These are phyloP conservation scores for Drosophila lacertosa DNA, from an alignment of 1,140 invertebrate species.

Conservation along the genomic window DNA sequence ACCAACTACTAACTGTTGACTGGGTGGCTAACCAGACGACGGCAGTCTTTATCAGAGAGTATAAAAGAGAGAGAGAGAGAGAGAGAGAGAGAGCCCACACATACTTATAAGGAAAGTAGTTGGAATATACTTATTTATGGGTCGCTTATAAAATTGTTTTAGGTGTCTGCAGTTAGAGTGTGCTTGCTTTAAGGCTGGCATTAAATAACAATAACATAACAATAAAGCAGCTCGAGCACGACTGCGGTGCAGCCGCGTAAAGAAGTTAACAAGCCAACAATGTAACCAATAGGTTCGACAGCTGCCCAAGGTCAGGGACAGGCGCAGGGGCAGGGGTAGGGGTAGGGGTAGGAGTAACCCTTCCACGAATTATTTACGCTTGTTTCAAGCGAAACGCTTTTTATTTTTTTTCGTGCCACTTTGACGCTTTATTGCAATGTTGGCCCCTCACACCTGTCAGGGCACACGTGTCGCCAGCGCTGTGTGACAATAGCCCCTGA, in stretches of 20 bases:
- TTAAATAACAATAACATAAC: slow-evolving; percentile 79
- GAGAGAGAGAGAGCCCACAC: slow-evolving; percentile 32
- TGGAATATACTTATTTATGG: slow-evolving; percentile 63
- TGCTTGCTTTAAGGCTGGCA: slow-evolving; percentile 75
- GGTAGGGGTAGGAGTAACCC: slow-evolving; percentile 43
- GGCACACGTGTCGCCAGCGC: slow-evolving; percentile 61
- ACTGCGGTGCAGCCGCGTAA: slow-evolving; percentile 12
- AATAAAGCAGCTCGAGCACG: slow-evolving; percentile 61
- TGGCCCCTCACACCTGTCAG: slow-evolving; percentile 49
- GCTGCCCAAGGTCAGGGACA: neutral
- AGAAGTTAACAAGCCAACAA: slow-evolving; percentile 25
- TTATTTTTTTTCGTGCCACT: slow-evolving; percentile 46
- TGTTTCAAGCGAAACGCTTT: slow-evolving; percentile 22
- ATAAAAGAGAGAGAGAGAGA: slow-evolving; percentile 8
- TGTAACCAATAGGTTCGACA: slow-evolving; percentile 11
- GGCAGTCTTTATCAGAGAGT: slow-evolving; percentile 47
- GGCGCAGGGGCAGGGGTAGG: slow-evolving; percentile 1
- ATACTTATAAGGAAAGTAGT: slow-evolving; percentile 66
- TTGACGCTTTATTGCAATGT: slow-evolving; percentile 50
- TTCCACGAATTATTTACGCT: slow-evolving; percentile 44
- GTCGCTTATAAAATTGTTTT: slow-evolving; percentile 75
- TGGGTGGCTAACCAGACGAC: slow-evolving; percentile 35
- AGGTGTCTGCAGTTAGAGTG: slow-evolving; percentile 55
- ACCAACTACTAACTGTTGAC: slow-evolving; percentile 22
- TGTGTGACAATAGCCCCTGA: slow-evolving; percentile 36